phyloP scores from a whole-genome alignment of 2,113 vertebrate species.

The Mustela nigripes region DNA sequence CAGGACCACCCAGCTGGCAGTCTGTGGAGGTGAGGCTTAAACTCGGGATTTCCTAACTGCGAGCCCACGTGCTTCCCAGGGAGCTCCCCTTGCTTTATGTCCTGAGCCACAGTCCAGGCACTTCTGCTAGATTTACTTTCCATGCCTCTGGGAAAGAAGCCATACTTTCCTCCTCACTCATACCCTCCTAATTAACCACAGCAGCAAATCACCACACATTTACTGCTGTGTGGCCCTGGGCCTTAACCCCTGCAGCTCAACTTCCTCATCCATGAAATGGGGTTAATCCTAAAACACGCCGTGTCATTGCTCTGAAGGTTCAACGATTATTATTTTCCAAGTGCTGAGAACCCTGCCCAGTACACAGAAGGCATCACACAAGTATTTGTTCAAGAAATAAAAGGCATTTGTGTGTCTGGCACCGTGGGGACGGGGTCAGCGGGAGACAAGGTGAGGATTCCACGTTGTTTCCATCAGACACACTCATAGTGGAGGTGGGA shows the following conservation, averaged over 20 bases:
- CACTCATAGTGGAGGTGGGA: fast-evolving
- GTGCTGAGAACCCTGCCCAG: background rate
- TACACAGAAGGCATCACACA: fast-evolving
- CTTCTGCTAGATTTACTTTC: background rate
- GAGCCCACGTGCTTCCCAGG: background rate
- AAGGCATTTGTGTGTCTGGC: background rate
- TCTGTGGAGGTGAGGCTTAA: background rate
- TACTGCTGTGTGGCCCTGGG: background rate
- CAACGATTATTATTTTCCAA: background rate
- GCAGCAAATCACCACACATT: background rate
- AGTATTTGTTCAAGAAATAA: too few relatives aligned
- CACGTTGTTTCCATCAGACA: fast-evolving
- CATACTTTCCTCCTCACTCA: background rate
- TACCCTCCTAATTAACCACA: background rate
- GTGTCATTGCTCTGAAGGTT: fast-evolving
- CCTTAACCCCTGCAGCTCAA: background rate
- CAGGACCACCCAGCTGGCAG: background rate
- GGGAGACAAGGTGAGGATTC: background rate
- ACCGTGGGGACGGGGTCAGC: background rate
- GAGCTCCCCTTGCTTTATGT: fast-evolving
- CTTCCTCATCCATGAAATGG: background rate
- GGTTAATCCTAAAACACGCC: background rate
- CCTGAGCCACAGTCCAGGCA: background rate
- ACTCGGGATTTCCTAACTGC: background rate
- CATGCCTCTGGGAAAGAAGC: background rate